A percentile compares a stretch with the other conserved stretches of the same genome.
phyloP scores from a whole-genome alignment of 2,113 vertebrate species.

The Scytalopus superciliaris region DNA sequence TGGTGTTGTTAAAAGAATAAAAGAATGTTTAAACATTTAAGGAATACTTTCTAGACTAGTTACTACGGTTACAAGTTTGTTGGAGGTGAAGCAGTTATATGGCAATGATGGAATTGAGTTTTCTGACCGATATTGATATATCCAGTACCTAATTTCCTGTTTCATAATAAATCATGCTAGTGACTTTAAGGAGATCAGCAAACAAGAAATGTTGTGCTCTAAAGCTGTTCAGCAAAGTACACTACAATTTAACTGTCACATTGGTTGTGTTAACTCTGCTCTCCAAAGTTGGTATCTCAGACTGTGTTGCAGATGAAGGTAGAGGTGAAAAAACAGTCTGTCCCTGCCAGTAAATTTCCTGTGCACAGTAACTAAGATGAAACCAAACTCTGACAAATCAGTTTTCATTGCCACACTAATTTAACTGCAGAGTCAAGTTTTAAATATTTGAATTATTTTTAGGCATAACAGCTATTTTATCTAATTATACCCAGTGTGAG shows the following conservation, averaged over 20 bases:
- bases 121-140: conserved; percentile 71
- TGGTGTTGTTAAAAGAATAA: not conserved
- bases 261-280: not conserved
- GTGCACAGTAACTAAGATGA: not conserved
- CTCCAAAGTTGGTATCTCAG: not conserved
- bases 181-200: conserved; percentile 44
- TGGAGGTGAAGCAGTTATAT: conserved; percentile 27
- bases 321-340: not conserved
- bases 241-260: not conserved
- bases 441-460: not conserved
- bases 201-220: not conserved
- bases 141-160: conserved; percentile 71
- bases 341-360: not conserved
- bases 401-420: not conserved
- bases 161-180: conserved; percentile 70
- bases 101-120: conserved; percentile 61
- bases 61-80: conserved; percentile 69
- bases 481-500: not conserved
- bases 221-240: not conserved
- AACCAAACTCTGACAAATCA: not conserved
- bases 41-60: conserved; percentile 54
- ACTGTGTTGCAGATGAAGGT: not conserved
- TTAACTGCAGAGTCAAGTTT: not conserved
- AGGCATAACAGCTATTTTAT: not conserved
- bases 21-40: conserved; percentile 43